Evolutionary conservation across 2,797 vertebrate species (phyloP), one percentile per base, ranked within the genome.

Genomic region (Helicolenus hilgendorfi): DNA sequence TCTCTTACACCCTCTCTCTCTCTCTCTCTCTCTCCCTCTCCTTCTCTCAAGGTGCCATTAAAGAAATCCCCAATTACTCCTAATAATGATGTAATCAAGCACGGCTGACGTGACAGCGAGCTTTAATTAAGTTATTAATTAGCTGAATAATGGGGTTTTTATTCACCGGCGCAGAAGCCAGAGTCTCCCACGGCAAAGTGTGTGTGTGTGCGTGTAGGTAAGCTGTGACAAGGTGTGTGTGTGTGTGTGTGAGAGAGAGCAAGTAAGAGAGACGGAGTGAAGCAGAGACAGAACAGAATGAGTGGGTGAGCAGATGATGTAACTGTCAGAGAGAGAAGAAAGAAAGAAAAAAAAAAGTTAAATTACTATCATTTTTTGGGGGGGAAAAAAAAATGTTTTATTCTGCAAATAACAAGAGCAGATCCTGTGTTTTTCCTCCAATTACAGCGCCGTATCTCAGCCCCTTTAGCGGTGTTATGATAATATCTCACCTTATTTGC

Each of bases 121-220:
- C 95, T 94, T 96, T 97, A 97, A 97, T 98, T 97, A 97, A 97
- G 96, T 96, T 97, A 97, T 97, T 97, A 97, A 97, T 97, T 98
- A 96, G 94, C 94, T 94, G 92, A 97, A 97, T 97, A 97, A 97
- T 97, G 92, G 93, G 90, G 59, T 89, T 97, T 96, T 96, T 92
- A 95, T 94, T 96, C 94, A 96, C 85, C 75, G 91, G 75, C 95
- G 92, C 89, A 91, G 93, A 93, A 93, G 86, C 89, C 87, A 86
- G 87, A 91, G 88, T 94, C 92, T 95, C 92, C 82, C 89, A 89
- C 67, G 75, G 87, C 92, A 92, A 55, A 67, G 77, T 82, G 64
- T 73, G 68, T 83, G 58, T 74, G 60, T 27, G 41, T 72, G 72
- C 77, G 69, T 74, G 75, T 73, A 65, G 49, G 77, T 77, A 70